Percentiles rank a stretch among this genome's conserved stretches.
These are phyloP conservation scores for Serilophus lunatus DNA, from an alignment of 2,113 vertebrate species.

Conservation along the genomic window DNA sequence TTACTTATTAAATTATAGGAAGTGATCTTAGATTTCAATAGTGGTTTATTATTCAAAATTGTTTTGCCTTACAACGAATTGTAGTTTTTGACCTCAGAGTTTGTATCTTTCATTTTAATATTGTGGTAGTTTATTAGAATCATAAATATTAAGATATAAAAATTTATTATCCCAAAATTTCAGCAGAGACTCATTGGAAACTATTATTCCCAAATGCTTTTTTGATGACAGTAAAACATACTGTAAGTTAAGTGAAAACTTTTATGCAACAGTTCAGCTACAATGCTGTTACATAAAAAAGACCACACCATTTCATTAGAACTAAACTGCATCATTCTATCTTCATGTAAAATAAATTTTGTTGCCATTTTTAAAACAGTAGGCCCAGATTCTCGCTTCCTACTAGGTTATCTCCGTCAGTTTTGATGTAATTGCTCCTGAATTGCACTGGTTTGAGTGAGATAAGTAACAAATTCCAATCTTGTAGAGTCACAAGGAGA, in stretches of 20 bases:
- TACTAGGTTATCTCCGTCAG: neutral
- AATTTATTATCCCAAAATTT: slow-evolving; percentile 61
- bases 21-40: slow-evolving; percentile 67
- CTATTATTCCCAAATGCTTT: slow-evolving; percentile 47
- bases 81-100: slow-evolving; percentile 64
- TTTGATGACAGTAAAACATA: slow-evolving; percentile 61
- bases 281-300: neutral
- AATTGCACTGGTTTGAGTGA: neutral
- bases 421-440: neutral
- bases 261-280: slow-evolving; percentile 23
- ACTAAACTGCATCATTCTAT: neutral
- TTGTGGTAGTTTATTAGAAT: slow-evolving; percentile 67
- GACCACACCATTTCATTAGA: neutral
- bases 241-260: slow-evolving; percentile 57
- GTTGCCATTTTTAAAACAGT: neutral
- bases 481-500: neutral
- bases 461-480: neutral
- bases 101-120: slow-evolving; percentile 67
- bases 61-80: slow-evolving; percentile 70
- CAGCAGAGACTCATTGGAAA: slow-evolving; percentile 38
- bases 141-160: slow-evolving; percentile 71
- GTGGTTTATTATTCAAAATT: slow-evolving; percentile 65
- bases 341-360: neutral
- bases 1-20: slow-evolving; percentile 72
- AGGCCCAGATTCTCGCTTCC: neutral